These are phyloP conservation scores for Psylliodes chrysocephalus DNA, from an alignment of 2,888 invertebrate species.

Conservation along the genomic window DNA sequence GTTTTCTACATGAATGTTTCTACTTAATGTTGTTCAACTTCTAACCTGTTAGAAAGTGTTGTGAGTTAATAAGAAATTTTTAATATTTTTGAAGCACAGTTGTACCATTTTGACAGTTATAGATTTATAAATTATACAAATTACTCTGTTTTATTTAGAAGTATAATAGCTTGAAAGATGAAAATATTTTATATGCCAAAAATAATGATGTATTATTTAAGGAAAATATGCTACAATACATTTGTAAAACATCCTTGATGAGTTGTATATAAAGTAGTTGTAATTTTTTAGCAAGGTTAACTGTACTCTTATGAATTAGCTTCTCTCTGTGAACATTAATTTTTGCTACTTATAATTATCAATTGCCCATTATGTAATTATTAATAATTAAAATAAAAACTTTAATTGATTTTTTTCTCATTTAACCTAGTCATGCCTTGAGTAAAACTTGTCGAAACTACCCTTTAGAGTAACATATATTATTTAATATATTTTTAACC, in stretches of 20 bases:
- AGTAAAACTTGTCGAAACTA: too few species aligned
- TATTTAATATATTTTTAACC: too few species aligned
- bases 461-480: too few species aligned
- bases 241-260: slow-evolving; percentile 51
- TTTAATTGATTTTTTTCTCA: too few species aligned
- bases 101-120: slow-evolving; percentile 37
- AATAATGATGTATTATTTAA: slow-evolving; percentile 53
- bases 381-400: background rate
- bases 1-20: slow-evolving; percentile 27
- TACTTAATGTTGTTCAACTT: slow-evolving; percentile 27
- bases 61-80: slow-evolving; percentile 36
- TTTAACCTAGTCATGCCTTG: too few species aligned
- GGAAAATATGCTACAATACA: slow-evolving; percentile 55
- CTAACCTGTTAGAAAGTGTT: slow-evolving; percentile 34
- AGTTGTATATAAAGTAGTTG: slow-evolving; percentile 50
- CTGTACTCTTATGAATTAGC: slow-evolving; percentile 27
- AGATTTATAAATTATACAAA: slow-evolving; percentile 39
- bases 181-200: slow-evolving; percentile 61
- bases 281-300: slow-evolving; percentile 32
- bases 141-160: slow-evolving; percentile 38
- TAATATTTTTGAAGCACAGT: slow-evolving; percentile 39
- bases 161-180: slow-evolving; percentile 51
- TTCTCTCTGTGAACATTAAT: slow-evolving; percentile 33
- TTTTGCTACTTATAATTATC: slow-evolving; percentile 37
- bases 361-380: background rate